Percentiles rank a stretch among this genome's conserved stretches.
phyloP scores from a whole-genome alignment of 64 coral and sea anemone genomes.

The Pocillopora verrucosa region DNA sequence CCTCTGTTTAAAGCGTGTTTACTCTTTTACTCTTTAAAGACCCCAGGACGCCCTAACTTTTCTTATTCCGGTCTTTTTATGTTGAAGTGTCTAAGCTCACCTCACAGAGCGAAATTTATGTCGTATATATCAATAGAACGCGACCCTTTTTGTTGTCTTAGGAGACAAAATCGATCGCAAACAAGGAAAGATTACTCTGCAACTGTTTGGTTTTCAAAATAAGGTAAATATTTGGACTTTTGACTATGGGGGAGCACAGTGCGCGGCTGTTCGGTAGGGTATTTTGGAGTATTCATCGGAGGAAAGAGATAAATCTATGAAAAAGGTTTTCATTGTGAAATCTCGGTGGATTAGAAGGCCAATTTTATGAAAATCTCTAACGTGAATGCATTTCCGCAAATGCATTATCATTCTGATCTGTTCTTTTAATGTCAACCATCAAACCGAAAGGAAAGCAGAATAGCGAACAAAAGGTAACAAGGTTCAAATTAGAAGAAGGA shows the following conservation, averaged over 20 bases:
- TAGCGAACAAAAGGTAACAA: neutral
- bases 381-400: neutral
- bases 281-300: neutral
- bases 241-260: neutral
- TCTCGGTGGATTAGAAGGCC: neutral
- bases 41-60: neutral
- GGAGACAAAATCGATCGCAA: neutral
- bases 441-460: neutral
- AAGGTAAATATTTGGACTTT: neutral
- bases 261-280: neutral
- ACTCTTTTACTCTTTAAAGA: neutral
- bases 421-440: neutral
- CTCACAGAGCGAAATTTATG: neutral
- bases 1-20: constrained; percentile 14
- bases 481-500: neutral
- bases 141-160: neutral
- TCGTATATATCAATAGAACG: neutral
- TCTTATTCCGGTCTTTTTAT: neutral
- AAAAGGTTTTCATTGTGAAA: neutral
- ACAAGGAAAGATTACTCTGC: neutral
- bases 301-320: constrained; percentile 4
- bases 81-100: neutral
- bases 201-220: neutral
- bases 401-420: neutral
- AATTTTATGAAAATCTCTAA: neutral